These are phyloP conservation scores for Pycnomerus fuliginosus DNA, from an alignment of 2,888 invertebrate genomes.

Conservation along the genomic window DNA sequence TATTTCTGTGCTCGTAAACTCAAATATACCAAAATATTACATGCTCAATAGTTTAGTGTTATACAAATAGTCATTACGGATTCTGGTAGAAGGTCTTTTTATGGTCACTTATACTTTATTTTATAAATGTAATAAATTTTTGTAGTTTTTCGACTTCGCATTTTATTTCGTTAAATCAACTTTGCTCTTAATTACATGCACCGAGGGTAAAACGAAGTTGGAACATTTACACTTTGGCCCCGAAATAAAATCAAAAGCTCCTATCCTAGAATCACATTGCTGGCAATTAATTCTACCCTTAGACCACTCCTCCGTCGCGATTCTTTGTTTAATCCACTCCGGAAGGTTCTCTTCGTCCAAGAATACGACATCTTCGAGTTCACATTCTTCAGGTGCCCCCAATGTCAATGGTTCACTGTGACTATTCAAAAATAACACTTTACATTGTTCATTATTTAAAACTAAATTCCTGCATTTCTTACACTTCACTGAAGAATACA, in stretches of 20 bases:
- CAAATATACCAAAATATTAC: slow-evolving; percentile 13
- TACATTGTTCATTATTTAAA: slow-evolving; percentile 30
- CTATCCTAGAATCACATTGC: slow-evolving; percentile 62
- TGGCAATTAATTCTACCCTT: slow-evolving; percentile 68
- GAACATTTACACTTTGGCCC: slow-evolving; percentile 65
- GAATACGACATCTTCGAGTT: slow-evolving; percentile 49
- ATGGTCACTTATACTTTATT: neutral
- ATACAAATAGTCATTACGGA: slow-evolving; percentile 6
- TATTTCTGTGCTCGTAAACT: slow-evolving; percentile 4
- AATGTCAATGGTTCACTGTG: slow-evolving; percentile 31
- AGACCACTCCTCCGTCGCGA: slow-evolving; percentile 62
- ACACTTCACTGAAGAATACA: slow-evolving; percentile 39
- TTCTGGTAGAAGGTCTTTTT: slow-evolving; percentile 13
- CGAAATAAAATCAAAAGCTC: slow-evolving; percentile 67
- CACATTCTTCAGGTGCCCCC: slow-evolving; percentile 29
- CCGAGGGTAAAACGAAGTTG: slow-evolving; percentile 57
- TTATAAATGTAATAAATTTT: neutral
- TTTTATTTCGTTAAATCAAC: slow-evolving; percentile 56
- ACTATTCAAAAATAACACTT: slow-evolving; percentile 37
- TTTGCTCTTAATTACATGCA: slow-evolving; percentile 65
- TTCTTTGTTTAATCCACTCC: slow-evolving; percentile 56
- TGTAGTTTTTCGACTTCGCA: neutral
- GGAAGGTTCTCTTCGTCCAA: slow-evolving; percentile 60
- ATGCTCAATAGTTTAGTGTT: slow-evolving; percentile 9
- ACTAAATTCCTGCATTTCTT: slow-evolving; percentile 44